Evolutionary conservation across 2,888 invertebrate genomes (phyloP), one percentile per base, ranked within the genome.

Genomic region (Andrena bicolor): DNA sequence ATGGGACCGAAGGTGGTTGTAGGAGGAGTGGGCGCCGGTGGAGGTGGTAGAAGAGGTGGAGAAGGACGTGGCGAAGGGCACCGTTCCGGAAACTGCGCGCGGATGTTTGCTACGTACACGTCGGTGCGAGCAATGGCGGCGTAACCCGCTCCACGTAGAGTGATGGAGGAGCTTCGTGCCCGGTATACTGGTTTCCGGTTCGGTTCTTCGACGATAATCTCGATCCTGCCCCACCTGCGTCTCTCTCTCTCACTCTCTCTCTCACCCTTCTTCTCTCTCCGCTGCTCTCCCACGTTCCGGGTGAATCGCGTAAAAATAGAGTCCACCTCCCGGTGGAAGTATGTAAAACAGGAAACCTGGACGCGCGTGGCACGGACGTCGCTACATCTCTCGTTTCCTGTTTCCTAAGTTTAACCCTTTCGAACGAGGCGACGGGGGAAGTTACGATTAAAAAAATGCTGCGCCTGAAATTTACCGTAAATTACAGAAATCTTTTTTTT

Each of bases 121-220:
- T 87, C 82, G 56, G 86, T 76, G 71, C 84, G 85, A 89, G 90
- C 88, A 91, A 90, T 87, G 86, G 87, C 84, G 84, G 85, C 85
- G 80, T 85, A 86, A 86, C 88, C 84, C 78, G 84, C 84, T 83
- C 82, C 81, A 74, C 78, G 75, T 60, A 58, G 86, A 89, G 90
- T 92, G 92, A 92, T 92, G 91, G 89, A 92, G 90, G 88, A 90
- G 88, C 88, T 91, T 90, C 91, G 92, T 92, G 91, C 89, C 69
- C 80, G 89, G 86, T 88, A 90, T 92, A 88, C 90, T 84, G 90
- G 88, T 91, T 92, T 91, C 90, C 90, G 90, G 90, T 90, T 89
- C 90, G 90, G 88, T 90, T 90, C 90, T 89, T 88, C 88, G 84
- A 86, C 90, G 90, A 92, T 93, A 92, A 92, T 93, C 92, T 90